Base-by-base conservation (phyloP, 30 jellyfish, hydroid and myxozoan species). In the Cassiopea andromeda region DNA sequence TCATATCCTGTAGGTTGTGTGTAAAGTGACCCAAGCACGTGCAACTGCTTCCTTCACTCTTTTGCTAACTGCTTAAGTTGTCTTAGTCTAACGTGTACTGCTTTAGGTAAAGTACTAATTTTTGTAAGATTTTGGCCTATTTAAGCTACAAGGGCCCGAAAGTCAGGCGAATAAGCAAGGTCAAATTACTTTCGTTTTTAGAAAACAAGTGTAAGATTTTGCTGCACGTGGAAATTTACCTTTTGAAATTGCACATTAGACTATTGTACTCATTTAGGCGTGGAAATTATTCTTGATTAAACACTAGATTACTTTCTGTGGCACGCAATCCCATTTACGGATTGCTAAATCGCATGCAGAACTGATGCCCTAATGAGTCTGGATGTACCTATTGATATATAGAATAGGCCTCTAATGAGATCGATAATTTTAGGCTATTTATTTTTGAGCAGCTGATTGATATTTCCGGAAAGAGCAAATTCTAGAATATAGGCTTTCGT, bases 401-500 rank as follows among this genome's bases (percentile, higher is more conserved):
- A 14, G 50, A 43, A 48, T 27, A 49, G 48, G 50, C 74, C 50
- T 48, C 1, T 9, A 47, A 13, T n/a, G 54, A 43, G 14, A 77
- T 44, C 38, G 10, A 54, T 47, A 77, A 48, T 49, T 19, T 0
- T 10, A 49, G 17, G 38, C 45, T 7, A 77, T 49, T 58, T 2
- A 60, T 1, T 4, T 77, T 57, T 48, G 48, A 27, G 38, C 74
- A 1, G 0, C 27, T 77, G 86, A 77, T 77, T 77, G 48, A 77
- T 77, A 60, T 57, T 77, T 77, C 86, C 86, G 86, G 86, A 49
- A 3, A 10, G 49, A 48, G 50, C 17, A 1, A 48, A 77, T 77
- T 77, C 7, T n/a, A 12, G 74, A 77, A 77, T 77, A 48, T 60
- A n/a, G 86, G 86, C 86, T 74, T 77, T 77, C 73, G 82, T 81